phyloP scores from a whole-genome alignment of 92 coral and sea anemone genomes.

The Plumapathes pennacea region DNA sequence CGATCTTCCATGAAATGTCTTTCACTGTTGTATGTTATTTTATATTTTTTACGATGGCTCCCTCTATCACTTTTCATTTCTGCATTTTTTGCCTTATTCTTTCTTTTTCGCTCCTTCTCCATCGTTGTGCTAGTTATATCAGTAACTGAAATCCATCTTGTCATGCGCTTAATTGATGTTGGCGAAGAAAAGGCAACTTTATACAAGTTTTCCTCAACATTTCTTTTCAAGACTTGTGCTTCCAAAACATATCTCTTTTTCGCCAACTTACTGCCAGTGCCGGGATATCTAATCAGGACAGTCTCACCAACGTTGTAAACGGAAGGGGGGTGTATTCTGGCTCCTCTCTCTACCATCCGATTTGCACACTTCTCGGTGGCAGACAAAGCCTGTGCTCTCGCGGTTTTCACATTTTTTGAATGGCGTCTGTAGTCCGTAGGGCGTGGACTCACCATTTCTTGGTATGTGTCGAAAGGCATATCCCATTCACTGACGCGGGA shows the following conservation, averaged over 20 bases:
- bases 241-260: constrained; percentile 7
- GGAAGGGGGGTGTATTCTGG: constrained; percentile 21
- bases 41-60: background rate
- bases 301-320: constrained; percentile 33
- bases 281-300: constrained; percentile 14
- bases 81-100: background rate
- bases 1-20: constrained; percentile 1
- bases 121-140: background rate
- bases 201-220: constrained; percentile 2
- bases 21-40: background rate
- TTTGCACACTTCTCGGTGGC: constrained; percentile 18
- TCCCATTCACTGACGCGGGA: constrained; percentile 10
- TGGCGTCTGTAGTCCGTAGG: constrained; percentile 11
- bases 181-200: constrained; percentile 7
- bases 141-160: background rate
- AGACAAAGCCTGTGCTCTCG: constrained; percentile 1
- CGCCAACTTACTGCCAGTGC: constrained; percentile 4
- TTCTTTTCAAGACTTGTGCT: constrained; percentile 7
- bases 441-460: constrained; percentile 14
- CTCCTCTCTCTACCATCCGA: constrained; percentile 9
- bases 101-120: background rate
- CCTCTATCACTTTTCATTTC: background rate
- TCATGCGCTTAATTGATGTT: background rate
- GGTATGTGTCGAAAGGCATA: constrained; percentile 8
- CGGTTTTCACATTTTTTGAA: background rate